Conservation (phyloP, 2,113 vertebrate species). For the Chunga burmeisteri region DNA sequence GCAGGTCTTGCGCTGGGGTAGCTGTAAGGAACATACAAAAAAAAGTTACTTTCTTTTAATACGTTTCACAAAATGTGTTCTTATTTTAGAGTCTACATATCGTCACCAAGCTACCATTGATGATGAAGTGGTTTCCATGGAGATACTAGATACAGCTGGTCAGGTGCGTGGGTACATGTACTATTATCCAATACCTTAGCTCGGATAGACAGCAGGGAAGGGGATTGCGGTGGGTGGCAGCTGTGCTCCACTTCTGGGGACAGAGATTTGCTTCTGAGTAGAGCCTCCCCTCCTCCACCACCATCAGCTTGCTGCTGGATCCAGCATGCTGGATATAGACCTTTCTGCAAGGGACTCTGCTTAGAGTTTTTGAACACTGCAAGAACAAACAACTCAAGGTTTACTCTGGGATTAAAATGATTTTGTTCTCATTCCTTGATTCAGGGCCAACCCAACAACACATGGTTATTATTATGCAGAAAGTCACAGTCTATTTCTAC, state of each 20-base stretch:
- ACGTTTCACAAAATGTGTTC: background rate
- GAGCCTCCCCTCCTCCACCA: too few species aligned
- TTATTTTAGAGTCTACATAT: slow-evolving; percentile 90
- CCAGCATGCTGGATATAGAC: background rate
- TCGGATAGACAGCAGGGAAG: background rate
- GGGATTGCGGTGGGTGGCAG: background rate
- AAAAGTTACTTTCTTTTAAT: background rate
- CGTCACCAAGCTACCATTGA: slow-evolving; percentile 96
- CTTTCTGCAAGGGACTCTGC: background rate
- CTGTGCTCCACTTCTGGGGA: background rate
- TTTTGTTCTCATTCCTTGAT: background rate
- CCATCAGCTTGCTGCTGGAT: background rate
- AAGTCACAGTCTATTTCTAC: background rate
- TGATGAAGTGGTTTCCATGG: slow-evolving; percentile 95
- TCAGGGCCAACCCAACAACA: background rate
- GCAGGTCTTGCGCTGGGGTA: background rate
- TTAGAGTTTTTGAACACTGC: background rate
- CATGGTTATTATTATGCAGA: background rate
- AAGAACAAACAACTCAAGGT: background rate
- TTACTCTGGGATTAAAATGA: background rate
- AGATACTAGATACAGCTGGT: slow-evolving; percentile 96
- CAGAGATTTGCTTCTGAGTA: background rate
- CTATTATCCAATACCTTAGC: background rate
- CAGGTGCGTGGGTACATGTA: slow-evolving; percentile 80
- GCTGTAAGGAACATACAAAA: background rate